Conservation (phyloP, 2,888 invertebrate genomes). For the Acholoe squamosa region DNA sequence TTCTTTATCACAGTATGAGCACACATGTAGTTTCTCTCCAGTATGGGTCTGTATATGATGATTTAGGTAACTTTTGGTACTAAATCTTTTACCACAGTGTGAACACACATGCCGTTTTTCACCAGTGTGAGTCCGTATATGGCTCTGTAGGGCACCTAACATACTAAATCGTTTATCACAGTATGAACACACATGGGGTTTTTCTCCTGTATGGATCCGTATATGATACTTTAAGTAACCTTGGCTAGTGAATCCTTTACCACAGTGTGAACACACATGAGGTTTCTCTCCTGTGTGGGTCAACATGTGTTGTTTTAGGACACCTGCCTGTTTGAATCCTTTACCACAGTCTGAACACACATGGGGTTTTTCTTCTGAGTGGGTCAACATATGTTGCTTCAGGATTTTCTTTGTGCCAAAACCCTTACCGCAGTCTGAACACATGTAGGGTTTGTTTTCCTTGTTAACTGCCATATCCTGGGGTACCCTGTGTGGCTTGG, state of each 20-base stretch:
- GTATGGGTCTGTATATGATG: neutral
- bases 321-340: neutral
- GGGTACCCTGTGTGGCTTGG: no score
- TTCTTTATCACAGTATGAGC: neutral
- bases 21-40: neutral
- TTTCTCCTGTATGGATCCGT: neutral
- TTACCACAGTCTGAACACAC: slow-evolving; percentile 21
- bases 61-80: neutral
- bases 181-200: neutral
- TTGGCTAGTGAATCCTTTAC: neutral
- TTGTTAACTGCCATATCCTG: no score
- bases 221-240: neutral
- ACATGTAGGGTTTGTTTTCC: no score
- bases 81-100: neutral
- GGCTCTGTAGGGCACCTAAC: no score
- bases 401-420: no score
- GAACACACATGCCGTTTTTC: neutral
- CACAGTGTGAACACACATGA: neutral
- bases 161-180: neutral
- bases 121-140: no score
- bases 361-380: slow-evolving; percentile 1
- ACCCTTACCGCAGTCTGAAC: no score
- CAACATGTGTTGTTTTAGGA: neutral
- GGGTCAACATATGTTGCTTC: neutral
- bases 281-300: neutral